Conservation (phyloP, 2,797 vertebrate species). For the Rhinophrynus dorsalis region DNA sequence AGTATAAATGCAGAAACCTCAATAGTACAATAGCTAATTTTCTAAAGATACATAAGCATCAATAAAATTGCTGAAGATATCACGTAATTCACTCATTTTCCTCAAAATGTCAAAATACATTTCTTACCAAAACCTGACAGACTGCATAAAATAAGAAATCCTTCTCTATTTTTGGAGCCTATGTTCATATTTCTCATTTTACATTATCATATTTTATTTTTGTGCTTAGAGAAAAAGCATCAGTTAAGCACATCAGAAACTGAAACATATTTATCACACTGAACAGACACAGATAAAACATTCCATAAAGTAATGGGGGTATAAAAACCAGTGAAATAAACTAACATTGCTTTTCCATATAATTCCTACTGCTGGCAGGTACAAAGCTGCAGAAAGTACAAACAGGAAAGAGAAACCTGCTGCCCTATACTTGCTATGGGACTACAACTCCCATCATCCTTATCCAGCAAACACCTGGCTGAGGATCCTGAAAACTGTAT, state of each 20-base stretch:
- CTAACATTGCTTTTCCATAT: conserved; percentile 21
- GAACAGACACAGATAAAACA: conserved; percentile 25
- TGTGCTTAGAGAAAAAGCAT: conserved; percentile 30
- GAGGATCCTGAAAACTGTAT: too few species aligned
- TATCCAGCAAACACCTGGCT: too few species aligned
- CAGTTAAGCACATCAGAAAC: conserved; percentile 30
- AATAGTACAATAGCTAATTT: conserved; percentile 28
- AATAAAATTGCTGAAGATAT: conserved; percentile 42
- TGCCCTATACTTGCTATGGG: too few species aligned
- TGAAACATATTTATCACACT: conserved; percentile 42
- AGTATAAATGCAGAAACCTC: conserved; percentile 30
- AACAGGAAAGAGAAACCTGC: too few species aligned
- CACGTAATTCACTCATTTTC: conserved; percentile 46
- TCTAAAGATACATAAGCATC: conserved; percentile 27
- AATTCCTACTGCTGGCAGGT: conserved; percentile 8
- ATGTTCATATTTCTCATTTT: conserved; percentile 18
- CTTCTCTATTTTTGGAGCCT: conserved; percentile 39
- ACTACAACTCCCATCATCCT: too few species aligned
- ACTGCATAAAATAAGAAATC: conserved; percentile 39
- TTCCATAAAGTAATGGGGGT: conserved; percentile 17
- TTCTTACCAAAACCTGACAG: conserved; percentile 44
- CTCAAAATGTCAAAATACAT: conserved; percentile 48
- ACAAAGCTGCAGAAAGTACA: too few species aligned
- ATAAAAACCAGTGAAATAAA: conserved; percentile 36
- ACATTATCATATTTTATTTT: conserved; percentile 43